Conservation (phyloP, 2,113 vertebrate species). For the Hemicordylus capensis region DNA sequence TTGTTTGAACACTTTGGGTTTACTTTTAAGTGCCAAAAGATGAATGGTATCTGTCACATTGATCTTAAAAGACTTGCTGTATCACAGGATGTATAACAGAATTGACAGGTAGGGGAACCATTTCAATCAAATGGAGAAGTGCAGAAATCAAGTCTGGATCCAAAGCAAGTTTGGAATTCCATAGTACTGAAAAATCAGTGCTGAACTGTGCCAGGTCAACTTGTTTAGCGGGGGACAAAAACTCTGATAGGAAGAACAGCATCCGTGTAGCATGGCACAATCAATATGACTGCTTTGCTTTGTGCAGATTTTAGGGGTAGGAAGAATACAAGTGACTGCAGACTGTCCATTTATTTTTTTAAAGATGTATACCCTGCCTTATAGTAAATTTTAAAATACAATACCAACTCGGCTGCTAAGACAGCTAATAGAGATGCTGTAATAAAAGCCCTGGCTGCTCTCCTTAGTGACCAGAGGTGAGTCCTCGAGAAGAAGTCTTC, state of each 20-base stretch:
- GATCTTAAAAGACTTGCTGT: not conserved
- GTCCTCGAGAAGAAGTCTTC: too few relatives aligned
- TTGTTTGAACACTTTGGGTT: not conserved
- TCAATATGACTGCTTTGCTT: not conserved
- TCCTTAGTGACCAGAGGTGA: too few relatives aligned
- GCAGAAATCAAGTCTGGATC: not conserved
- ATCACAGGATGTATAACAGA: not conserved
- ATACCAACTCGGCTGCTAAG: too few relatives aligned
- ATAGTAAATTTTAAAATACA: too few relatives aligned
- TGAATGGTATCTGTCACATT: not conserved
- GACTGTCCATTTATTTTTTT: too few relatives aligned
- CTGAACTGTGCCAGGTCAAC: not conserved
- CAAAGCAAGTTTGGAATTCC: constrained; percentile 14
- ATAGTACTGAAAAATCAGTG: not conserved
- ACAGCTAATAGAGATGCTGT: too few relatives aligned
- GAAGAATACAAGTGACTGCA: not conserved
- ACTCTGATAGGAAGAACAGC: not conserved
- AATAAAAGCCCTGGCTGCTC: too few relatives aligned
- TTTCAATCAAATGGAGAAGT: not conserved
- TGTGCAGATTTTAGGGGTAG: not conserved
- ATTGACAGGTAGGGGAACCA: not conserved
- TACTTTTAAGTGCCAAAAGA: not conserved
- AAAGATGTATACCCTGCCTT: too few relatives aligned
- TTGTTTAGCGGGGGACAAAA: not conserved
- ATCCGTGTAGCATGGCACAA: not conserved